Conservation (phyloP, 2,888 invertebrate species). For the Diarsia mendica region DNA sequence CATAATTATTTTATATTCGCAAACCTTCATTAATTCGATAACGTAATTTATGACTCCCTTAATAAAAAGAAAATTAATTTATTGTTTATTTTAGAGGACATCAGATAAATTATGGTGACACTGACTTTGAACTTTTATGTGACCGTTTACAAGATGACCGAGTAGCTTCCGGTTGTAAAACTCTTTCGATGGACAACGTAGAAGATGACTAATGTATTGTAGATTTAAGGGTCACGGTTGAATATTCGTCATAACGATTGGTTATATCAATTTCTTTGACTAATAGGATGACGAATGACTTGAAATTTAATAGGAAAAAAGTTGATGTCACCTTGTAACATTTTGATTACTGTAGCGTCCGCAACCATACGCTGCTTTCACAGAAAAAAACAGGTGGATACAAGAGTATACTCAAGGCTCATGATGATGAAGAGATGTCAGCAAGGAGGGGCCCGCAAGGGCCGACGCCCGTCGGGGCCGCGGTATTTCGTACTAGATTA, state of each 20-base stretch:
- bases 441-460: too few relatives aligned
- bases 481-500: too few relatives aligned
- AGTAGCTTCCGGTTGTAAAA: constrained; percentile 18
- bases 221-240: neutral
- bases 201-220: constrained; percentile 13
- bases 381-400: too few relatives aligned
- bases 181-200: constrained; percentile 2
- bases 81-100: constrained; percentile 27
- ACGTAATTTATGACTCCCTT: neutral
- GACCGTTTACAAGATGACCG: neutral
- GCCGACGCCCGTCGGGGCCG: too few relatives aligned
- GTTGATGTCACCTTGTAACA: neutral
- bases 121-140: constrained; percentile 36
- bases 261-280: neutral
- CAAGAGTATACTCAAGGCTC: too few relatives aligned
- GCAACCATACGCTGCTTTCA: too few relatives aligned
- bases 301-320: neutral
- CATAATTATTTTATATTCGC: too few relatives aligned
- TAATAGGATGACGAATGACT: neutral
- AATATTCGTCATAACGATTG: neutral
- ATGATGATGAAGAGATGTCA: too few relatives aligned
- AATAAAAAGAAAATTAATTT: neutral
- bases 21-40: neutral
- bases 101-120: neutral
- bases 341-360: neutral